phyloP scores from a whole-genome alignment of 2,113 vertebrate species.

The Mystacornis crossleyi region DNA sequence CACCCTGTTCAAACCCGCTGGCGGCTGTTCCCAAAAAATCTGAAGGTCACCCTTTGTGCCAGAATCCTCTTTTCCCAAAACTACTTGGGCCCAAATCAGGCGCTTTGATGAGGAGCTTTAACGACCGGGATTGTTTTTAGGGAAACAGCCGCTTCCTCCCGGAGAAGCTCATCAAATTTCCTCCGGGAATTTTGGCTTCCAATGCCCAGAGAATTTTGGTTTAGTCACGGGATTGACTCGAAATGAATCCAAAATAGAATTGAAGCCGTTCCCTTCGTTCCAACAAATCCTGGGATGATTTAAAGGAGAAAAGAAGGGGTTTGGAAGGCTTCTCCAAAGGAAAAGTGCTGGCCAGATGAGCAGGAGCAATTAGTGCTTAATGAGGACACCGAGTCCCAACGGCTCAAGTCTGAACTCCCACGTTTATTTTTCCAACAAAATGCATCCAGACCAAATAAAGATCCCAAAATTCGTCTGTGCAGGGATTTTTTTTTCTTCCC shows the following conservation, averaged over 20 bases:
- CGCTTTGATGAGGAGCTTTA: neutral
- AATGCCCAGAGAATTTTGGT: accelerated
- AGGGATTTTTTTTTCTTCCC: neutral
- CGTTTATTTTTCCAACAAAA: neutral
- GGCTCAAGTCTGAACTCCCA: neutral
- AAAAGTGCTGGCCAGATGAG: neutral
- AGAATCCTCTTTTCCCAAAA: neutral
- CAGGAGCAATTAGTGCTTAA: neutral
- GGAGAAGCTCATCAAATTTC: neutral
- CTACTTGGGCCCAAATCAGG: accelerated
- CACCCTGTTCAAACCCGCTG: accelerated
- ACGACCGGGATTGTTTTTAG: neutral
- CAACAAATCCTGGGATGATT: neutral
- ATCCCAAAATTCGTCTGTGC: neutral
- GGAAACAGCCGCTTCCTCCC: neutral
- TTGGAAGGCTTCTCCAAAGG: neutral
- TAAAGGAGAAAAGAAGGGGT: neutral
- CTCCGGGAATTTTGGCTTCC: neutral
- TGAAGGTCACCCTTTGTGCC: accelerated
- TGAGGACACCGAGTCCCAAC: neutral
- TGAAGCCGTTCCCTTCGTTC: neutral
- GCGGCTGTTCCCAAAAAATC: accelerated
- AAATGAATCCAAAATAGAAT: neutral
- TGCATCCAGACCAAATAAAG: neutral
- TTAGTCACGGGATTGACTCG: neutral